Base-by-base conservation (phyloP, 2,888 invertebrate genomes). In the Rhopalosiphum nymphaeae region DNA sequence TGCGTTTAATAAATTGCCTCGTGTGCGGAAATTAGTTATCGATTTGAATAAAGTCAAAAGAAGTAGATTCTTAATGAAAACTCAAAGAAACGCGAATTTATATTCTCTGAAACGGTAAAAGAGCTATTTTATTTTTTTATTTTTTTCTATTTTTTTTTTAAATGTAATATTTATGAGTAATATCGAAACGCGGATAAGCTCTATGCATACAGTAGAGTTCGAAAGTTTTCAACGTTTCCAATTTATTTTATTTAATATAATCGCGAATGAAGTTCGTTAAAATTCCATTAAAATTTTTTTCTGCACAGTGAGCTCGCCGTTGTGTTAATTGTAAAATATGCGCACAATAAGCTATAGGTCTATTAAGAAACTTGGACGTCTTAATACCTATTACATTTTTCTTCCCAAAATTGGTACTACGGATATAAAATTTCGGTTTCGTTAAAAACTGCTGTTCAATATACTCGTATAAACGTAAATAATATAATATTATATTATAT, bases 81-180 rank as follows among this genome's bases (percentile, higher is more conserved):
- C 21, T 90, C 46, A 44, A 90, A n/a, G 21, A 61, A 61, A 67
- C n/a, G 16, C 3, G 46, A 61, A 90, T 90, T 90, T 10, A 67
- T 90, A 46, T 44, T 46, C 21, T 61, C 61, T 46, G 46, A 89
- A 86, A 89, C 89, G 56, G 26, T 13, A 36, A 89, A 89, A 89
- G 46, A 16, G n/a, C 26, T 61, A 44, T 46, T n/a, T n/a, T n/a
- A n/a, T n/a, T n/a, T n/a, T n/a, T n/a, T n/a, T n/a, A n/a, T n/a
- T n/a, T n/a, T n/a, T n/a, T n/a, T n/a, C n/a, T n/a, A n/a, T n/a
- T n/a, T n/a, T n/a, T n/a, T n/a, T n/a, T 53, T 29, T 46, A 61
- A 90, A 26, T 46, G 46, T 86, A 88, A 67, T 90, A 90, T 90
- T 90, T 67, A 67, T 90, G 16, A n/a, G 67, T 36, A 46, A 44